phyloP scores from a whole-genome alignment of 2,113 vertebrate genomes.

The Otis tarda region DNA sequence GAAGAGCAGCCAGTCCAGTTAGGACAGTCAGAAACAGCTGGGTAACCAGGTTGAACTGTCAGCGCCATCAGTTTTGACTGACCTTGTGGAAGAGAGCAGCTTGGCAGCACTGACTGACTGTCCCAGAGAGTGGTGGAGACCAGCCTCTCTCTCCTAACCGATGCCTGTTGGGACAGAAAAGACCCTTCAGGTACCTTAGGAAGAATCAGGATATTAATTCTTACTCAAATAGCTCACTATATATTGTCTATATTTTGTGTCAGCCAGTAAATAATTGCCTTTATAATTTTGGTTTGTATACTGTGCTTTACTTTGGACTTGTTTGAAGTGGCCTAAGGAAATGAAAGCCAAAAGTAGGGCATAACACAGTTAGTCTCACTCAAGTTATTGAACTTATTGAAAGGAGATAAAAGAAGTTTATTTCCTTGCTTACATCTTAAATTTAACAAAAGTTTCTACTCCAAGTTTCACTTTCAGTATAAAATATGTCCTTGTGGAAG shows the following conservation, averaged over 20 bases:
- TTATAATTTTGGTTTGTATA: not conserved
- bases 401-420: not conserved
- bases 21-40: not conserved
- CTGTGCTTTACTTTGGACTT: not conserved
- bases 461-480: constrained; percentile 81
- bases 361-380: not conserved
- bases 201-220: not conserved
- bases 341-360: not conserved
- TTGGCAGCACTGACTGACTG: not conserved
- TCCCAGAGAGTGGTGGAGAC: not conserved
- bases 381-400: not conserved
- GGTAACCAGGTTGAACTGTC: not conserved
- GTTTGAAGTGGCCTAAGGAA: not conserved
- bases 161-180: not conserved
- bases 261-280: not conserved
- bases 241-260: not conserved
- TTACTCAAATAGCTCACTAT: not conserved
- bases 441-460: constrained; percentile 78
- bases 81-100: not conserved
- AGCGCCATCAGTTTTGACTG: not conserved
- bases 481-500: constrained; percentile 84
- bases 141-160: not conserved
- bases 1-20: not conserved
- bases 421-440: not conserved
- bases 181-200: not conserved